Conservation (phyloP, 2,797 vertebrate species). For the Enteromius trimaculatus region DNA sequence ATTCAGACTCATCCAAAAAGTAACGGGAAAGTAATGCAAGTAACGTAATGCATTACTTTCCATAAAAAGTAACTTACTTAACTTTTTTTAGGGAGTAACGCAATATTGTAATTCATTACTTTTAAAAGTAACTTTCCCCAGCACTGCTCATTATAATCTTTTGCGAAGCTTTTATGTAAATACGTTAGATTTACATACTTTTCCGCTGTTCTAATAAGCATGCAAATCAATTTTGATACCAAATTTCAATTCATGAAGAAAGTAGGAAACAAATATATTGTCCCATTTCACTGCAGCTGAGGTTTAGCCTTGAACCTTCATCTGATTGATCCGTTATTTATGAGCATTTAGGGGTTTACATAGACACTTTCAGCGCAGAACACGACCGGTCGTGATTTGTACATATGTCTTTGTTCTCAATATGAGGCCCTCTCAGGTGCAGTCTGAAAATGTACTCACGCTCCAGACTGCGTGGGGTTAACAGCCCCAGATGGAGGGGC, state of each 20-base stretch:
- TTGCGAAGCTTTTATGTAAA: no score
- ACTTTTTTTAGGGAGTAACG: no score
- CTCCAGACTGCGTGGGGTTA: constrained; percentile 32
- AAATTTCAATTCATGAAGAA: not conserved
- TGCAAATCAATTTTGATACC: not conserved
- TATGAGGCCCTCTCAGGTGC: constrained; percentile 9
- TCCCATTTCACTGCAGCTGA: not conserved
- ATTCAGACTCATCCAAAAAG: no score
- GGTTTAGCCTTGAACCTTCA: not conserved
- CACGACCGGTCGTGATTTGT: constrained; percentile 25
- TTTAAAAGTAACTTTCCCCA: no score
- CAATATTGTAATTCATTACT: no score
- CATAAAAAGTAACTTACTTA: no score
- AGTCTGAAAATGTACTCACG: constrained; percentile 31
- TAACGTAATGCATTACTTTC: no score
- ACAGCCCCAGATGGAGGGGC: constrained; percentile 28
- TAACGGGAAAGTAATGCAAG: no score
- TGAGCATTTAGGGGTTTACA: not conserved
- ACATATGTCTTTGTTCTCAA: constrained; percentile 7
- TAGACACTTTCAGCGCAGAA: not conserved
- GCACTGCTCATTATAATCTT: not conserved
- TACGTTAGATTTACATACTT: no score
- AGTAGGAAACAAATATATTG: not conserved
- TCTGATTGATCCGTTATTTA: not conserved
- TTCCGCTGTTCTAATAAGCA: not conserved